Conservation (phyloP, 2,113 vertebrate genomes). For the Raphicerus campestris region DNA sequence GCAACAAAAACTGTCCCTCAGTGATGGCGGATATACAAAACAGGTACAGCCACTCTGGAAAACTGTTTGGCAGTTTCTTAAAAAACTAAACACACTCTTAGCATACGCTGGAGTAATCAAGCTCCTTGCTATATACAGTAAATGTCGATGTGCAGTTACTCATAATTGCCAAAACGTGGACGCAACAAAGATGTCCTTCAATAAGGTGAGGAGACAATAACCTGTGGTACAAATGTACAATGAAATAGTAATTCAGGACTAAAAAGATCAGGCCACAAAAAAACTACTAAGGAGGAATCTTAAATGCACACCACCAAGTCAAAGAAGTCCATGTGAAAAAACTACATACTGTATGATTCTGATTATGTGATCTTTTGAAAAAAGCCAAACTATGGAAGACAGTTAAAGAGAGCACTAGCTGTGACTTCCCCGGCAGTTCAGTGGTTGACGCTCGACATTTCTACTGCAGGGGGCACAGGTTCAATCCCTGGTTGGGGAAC, state of each 20-base stretch:
- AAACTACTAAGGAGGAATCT: not conserved
- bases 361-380: not conserved
- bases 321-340: not conserved
- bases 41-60: not conserved
- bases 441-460: not conserved
- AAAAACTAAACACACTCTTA: not conserved
- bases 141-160: not conserved
- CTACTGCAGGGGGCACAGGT: not conserved
- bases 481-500: not conserved
- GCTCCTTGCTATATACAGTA: not conserved
- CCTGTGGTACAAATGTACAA: not conserved
- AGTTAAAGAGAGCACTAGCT: not conserved
- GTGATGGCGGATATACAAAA: not conserved
- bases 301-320: not conserved
- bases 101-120: not conserved
- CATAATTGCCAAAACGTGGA: not conserved
- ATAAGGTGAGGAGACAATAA: not conserved
- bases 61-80: not conserved
- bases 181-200: not conserved
- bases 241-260: not conserved
- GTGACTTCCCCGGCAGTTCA: not conserved
- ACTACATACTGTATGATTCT: not conserved
- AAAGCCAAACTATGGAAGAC: not conserved
- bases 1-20: not conserved
- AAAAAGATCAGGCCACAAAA: not conserved